Base-by-base conservation (phyloP, 2,797 vertebrate genomes). In the Dryobates pubescens region DNA sequence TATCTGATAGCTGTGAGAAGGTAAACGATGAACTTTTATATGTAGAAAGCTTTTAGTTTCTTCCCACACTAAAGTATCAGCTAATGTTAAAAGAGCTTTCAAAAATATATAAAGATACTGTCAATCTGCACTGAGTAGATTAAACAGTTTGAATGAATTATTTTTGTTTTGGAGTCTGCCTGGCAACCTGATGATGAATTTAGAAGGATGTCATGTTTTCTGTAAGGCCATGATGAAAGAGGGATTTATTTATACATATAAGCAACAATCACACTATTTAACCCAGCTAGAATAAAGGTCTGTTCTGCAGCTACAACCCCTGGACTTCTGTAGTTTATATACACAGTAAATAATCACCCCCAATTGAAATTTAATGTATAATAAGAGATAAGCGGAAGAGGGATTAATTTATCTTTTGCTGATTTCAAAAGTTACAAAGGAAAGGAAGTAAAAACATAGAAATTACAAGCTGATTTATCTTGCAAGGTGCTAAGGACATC, bases 51-150 rank as follows among this genome's bases (percentile, higher is more conserved):
- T 96, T 96, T 96, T 96, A 89, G 94, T 95, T 97, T 96, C 96
- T 98, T 96, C 95, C 94, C 92, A 97, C 93, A 95, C 92, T 96
- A 97, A 97, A 97, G 71, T 96, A 97, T 97, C 96, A 96, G 94
- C 96, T 97, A 96, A 95, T 96, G 96, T 96, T 97, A 97, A 97
- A 97, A 96, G 96, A 97, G 96, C 97, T 97, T 97, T 98, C 97
- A 97, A 95, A 97, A 97, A 93, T 95, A 94, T 96, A 90, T 96
- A 97, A 97, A 97, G 97, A 97, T 97, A 97, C 95, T 97, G 97
- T 97, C 97, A 98, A 93, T 98, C 97, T 96, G 71, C 95, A 83
- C 79, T 90, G 94, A 94, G 85, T 92, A 96, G 96, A 97, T 97
- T 96, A 97, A 96, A 93, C 94, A 94, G 89, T 96, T 96, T 92